A percentile compares a stretch with the other conserved stretches of the same genome.
These are phyloP conservation scores for Trissonchulus latispiculum DNA, from an alignment of 2,888 invertebrate species.

Conservation along the genomic window DNA sequence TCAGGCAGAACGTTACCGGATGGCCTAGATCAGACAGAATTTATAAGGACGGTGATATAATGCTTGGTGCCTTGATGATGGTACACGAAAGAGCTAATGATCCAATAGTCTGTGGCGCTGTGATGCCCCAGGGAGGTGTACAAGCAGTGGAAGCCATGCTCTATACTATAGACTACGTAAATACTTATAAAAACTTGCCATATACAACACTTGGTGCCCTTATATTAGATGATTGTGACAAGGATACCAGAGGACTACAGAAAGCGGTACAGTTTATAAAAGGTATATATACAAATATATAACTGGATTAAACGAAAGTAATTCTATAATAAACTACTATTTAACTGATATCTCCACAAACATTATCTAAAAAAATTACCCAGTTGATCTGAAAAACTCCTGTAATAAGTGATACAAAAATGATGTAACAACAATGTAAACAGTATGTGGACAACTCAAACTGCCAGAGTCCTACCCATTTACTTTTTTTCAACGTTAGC, in stretches of 20 bases:
- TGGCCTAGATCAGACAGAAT: constrained; percentile 5
- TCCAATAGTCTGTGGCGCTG: constrained; percentile 72
- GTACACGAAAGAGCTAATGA: constrained; percentile 76
- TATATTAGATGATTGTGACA: constrained; percentile 85
- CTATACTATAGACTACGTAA: constrained; percentile 71
- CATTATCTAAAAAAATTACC: too few species aligned
- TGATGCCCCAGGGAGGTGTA: constrained; percentile 78
- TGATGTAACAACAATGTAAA: too few species aligned
- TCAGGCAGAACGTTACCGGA: neutral
- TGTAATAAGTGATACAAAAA: too few species aligned
- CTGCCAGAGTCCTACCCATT: too few species aligned
- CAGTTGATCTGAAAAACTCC: too few species aligned
- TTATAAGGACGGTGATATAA: constrained; percentile 65
- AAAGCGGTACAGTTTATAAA: constrained; percentile 93
- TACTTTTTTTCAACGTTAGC: too few species aligned
- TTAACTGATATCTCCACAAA: too few species aligned
- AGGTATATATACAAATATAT: too few species aligned
- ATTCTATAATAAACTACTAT: too few species aligned
- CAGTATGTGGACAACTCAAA: too few species aligned
- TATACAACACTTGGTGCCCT: constrained; percentile 76
- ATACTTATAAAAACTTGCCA: constrained; percentile 55
- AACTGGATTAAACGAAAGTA: too few species aligned
- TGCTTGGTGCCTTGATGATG: constrained; percentile 87
- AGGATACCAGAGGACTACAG: constrained; percentile 85
- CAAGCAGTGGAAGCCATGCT: constrained; percentile 79